Base-by-base conservation (phyloP, 2,888 invertebrate species). In the Clepsis dumicolana region DNA sequence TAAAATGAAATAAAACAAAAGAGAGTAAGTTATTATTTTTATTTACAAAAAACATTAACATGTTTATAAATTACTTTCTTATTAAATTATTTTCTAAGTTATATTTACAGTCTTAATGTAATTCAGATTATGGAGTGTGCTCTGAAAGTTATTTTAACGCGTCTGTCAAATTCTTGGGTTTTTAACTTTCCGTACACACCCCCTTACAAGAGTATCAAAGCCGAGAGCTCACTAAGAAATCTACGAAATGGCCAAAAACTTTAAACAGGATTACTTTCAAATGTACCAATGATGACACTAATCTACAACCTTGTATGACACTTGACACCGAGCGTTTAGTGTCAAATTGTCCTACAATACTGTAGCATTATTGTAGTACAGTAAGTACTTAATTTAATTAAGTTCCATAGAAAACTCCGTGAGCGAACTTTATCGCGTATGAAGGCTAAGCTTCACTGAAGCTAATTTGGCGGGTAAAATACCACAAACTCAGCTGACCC, bases 21-120 rank as follows among this genome's bases (percentile, higher is more conserved):
- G 25, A 44, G 14, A 18, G 68, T 71, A 74, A 74, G 73, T 76
- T 73, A 78, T 76, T 73, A 79, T 77, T 82, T 92, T 91, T 93
- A 93, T 93, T 92, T 93, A 93, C 93, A 93, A 87, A 86, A 82
- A 83, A 83, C 80, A 76, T 80, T 81, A 85, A 81, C 79, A 79
- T 80, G 78, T 85, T 83, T 86, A 93, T 93, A 93, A 93, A 93
- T 93, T 90, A 93, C 88, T 80, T 75, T 72, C 86, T 90, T 44
- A 44, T 44, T 93, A 93, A 93, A 92, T 93, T 90, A 93, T 88
- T 80, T 75, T 72, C 86, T 90, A 88, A 74, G 80, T 84, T 86
- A 86, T 93, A 93, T 93, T 90, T 93, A 93, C 93, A 93, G 87
- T 89, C 91, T 92, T 92, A 92, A 83, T 67, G 8, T 68, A 53